Percentiles rank a stretch among this genome's conserved stretches.
Conservation (phyloP, 2,888 invertebrate species). For the Gnatocerus cornutus region DNA sequence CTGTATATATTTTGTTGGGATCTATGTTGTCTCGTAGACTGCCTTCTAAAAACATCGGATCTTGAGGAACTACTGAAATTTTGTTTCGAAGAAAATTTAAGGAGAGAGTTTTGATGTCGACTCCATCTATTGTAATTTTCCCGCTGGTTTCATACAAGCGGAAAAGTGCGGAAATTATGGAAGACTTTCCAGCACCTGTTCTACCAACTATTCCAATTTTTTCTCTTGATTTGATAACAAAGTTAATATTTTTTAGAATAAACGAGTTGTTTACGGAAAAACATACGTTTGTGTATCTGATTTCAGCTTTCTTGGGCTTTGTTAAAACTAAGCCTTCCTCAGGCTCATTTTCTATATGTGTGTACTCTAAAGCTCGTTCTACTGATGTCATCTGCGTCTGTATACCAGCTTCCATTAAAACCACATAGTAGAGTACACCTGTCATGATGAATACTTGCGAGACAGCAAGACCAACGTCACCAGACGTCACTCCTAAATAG, state of each 20-base stretch:
- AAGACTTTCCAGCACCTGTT: slow-evolving; percentile 73
- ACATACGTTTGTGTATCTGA: slow-evolving; percentile 77
- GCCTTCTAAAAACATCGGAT: slow-evolving; percentile 70
- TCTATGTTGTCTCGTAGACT: slow-evolving; percentile 77
- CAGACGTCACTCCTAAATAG: slow-evolving; percentile 59
- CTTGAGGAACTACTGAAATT: not conserved
- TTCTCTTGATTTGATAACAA: slow-evolving; percentile 78
- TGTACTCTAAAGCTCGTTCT: slow-evolving; percentile 78
- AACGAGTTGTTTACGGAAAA: slow-evolving; percentile 59
- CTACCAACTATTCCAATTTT: slow-evolving; percentile 85
- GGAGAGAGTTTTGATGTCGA: slow-evolving; percentile 4
- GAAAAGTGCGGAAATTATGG: slow-evolving; percentile 12
- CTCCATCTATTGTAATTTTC: not conserved
- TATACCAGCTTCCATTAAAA: slow-evolving; percentile 86
- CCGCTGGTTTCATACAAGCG: not conserved
- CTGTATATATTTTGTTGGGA: slow-evolving; percentile 68
- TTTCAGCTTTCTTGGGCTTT: slow-evolving; percentile 80
- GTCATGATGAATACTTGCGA: slow-evolving; percentile 85
- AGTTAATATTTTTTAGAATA: slow-evolving; percentile 80
- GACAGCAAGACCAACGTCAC: slow-evolving; percentile 85
- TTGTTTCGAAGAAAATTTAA: not conserved
- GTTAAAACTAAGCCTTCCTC: slow-evolving; percentile 71
- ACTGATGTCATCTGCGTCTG: slow-evolving; percentile 89
- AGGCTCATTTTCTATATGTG: slow-evolving; percentile 69
- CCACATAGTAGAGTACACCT: slow-evolving; percentile 74